Evolutionary conservation across 2,797 vertebrate species (phyloP).

Genomic region (Oreochromis grahami): DNA sequence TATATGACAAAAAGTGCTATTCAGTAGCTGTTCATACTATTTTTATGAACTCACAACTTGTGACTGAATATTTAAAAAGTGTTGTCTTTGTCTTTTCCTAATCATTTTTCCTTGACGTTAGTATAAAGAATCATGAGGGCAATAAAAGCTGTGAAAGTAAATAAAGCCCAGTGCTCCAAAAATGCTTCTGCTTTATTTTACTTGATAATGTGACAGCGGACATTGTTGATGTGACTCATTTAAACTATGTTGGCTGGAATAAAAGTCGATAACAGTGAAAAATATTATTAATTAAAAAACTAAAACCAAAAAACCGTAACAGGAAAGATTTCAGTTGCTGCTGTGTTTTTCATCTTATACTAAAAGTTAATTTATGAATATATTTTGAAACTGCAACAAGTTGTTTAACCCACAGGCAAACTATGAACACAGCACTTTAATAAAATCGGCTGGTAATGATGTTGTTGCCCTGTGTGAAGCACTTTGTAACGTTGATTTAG

Average conservation of each 20-base stretch:
- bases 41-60: background rate
- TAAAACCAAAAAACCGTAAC: accelerated
- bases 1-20: background rate
- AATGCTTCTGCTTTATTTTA: background rate
- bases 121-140: background rate
- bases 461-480: background rate
- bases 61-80: background rate
- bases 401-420: background rate
- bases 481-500: background rate
- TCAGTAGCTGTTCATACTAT: background rate
- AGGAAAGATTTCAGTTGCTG: background rate
- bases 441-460: background rate
- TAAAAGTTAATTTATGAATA: background rate
- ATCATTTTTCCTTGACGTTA: accelerated
- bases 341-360: background rate
- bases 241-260: background rate
- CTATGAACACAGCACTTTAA: background rate
- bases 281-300: background rate
- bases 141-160: background rate
- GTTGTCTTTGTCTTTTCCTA: background rate
- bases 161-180: background rate
- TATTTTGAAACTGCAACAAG: background rate
- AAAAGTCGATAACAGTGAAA: background rate
- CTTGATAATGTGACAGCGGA: background rate
- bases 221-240: background rate